These are phyloP conservation scores for Suricata suricatta DNA, from an alignment of 2,113 vertebrate species.

Conservation along the genomic window DNA sequence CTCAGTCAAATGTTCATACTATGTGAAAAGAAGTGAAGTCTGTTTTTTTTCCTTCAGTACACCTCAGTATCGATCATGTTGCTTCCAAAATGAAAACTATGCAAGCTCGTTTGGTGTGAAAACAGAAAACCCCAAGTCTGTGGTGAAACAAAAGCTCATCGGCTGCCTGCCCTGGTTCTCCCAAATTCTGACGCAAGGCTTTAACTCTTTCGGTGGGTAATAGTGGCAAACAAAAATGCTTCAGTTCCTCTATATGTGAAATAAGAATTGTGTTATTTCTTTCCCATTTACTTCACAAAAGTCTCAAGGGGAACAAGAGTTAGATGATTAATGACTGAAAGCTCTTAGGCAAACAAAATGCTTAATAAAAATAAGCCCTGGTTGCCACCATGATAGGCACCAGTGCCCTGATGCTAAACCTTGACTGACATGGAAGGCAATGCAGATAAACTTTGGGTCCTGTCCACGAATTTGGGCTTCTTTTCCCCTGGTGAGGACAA, in stretches of 20 bases:
- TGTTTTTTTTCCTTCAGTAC: neutral
- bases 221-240: neutral
- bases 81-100: slow-evolving; percentile 63
- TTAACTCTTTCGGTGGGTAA: neutral
- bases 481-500: neutral
- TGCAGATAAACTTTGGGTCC: neutral
- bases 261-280: slow-evolving; percentile 64
- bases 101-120: slow-evolving; percentile 14
- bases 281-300: slow-evolving; percentile 57
- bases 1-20: neutral
- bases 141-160: neutral
- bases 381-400: slow-evolving; percentile 30
- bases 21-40: neutral
- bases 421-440: neutral
- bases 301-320: slow-evolving; percentile 52
- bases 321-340: slow-evolving; percentile 74
- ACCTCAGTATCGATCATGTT: slow-evolving; percentile 15
- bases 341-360: slow-evolving; percentile 60
- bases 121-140: slow-evolving; percentile 34
- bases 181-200: neutral
- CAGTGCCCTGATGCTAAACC: slow-evolving; percentile 49
- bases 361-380: slow-evolving; percentile 73
- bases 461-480: neutral
- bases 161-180: neutral
- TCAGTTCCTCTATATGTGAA: slow-evolving; percentile 43